Conservation (phyloP, 2,113 vertebrate genomes). For the Alosa alosa region DNA sequence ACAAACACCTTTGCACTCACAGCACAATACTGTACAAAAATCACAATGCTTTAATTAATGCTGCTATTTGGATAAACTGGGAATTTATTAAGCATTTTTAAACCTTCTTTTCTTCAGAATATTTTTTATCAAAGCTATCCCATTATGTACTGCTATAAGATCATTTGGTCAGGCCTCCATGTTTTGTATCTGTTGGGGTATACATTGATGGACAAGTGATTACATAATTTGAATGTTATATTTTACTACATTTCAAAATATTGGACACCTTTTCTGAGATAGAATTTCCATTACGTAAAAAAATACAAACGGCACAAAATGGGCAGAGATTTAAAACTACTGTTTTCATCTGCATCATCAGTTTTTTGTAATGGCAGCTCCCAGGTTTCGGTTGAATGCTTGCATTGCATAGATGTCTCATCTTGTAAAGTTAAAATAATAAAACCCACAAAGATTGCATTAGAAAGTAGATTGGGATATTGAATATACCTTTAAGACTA, state of each 20-base stretch:
- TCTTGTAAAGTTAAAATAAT: background rate
- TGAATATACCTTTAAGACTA: background rate
- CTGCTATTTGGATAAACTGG: constrained; percentile 54
- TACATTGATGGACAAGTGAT: constrained; percentile 6
- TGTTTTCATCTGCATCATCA: background rate
- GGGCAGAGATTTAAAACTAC: background rate
- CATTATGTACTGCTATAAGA: constrained; percentile 53
- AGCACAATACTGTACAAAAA: constrained; percentile 54
- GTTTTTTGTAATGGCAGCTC: background rate
- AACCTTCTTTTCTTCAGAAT: constrained; percentile 30
- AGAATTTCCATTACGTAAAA: background rate
- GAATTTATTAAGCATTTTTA: constrained; percentile 43
- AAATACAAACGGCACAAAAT: background rate
- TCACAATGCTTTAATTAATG: constrained; percentile 50
- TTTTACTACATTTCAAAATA: constrained; percentile 3
- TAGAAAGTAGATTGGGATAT: background rate
- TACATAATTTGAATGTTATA: constrained; percentile 2
- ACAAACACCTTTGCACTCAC: constrained; percentile 59
- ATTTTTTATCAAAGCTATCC: constrained; percentile 45
- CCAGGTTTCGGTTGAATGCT: background rate
- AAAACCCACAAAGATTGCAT: background rate
- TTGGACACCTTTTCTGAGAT: constrained; percentile 19
- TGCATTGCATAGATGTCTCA: background rate
- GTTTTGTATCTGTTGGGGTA: background rate
- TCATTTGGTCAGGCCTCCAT: constrained; percentile 37